Evolutionary conservation across 2,113 vertebrate species (phyloP).

Genomic region (Phyllostomus discolor): DNA sequence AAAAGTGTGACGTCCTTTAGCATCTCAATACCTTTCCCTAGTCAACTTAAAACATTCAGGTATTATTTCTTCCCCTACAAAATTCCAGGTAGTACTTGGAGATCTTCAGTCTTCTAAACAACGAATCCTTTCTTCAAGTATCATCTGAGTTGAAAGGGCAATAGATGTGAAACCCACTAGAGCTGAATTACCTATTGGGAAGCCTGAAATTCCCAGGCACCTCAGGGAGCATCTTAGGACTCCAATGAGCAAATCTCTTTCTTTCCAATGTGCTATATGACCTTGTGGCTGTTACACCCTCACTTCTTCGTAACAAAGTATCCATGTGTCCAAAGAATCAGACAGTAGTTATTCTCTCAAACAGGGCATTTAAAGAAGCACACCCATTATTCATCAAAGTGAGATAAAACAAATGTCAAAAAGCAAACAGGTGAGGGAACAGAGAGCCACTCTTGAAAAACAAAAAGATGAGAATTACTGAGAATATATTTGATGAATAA

Average conservation of each 20-base stretch:
- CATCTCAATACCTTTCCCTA: background rate
- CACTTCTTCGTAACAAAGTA: background rate
- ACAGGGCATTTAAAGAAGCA: background rate
- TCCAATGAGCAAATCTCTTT: background rate
- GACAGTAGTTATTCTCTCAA: background rate
- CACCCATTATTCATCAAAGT: background rate
- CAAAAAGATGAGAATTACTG: background rate
- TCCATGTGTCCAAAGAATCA: background rate
- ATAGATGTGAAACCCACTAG: background rate
- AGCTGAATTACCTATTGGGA: background rate
- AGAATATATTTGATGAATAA: background rate
- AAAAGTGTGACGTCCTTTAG: background rate
- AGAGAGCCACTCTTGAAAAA: background rate
- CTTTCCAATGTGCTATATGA: background rate
- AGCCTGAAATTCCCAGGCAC: background rate
- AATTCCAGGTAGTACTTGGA: background rate
- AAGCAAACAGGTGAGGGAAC: background rate
- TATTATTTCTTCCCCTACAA: background rate
- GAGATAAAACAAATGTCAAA: background rate
- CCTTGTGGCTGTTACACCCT: background rate
- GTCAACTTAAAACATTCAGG: background rate
- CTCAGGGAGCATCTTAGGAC: background rate
- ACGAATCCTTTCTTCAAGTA: background rate
- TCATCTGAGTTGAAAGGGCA: background rate
- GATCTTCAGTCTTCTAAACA: background rate